Conservation (phyloP, 2,113 vertebrate genomes). For the Symphodus melops region DNA sequence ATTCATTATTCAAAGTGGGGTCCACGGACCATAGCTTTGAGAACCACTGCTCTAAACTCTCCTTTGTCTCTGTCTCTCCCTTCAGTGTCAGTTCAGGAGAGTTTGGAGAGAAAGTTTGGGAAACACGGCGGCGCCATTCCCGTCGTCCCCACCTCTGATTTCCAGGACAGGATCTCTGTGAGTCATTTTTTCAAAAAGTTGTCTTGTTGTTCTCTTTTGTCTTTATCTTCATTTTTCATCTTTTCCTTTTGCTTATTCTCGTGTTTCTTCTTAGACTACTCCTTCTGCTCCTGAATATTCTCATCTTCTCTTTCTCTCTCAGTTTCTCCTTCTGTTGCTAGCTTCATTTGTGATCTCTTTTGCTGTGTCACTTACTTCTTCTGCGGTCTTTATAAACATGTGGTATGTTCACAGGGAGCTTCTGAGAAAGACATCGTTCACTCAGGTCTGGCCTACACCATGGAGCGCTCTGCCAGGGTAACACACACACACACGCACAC, state of each 20-base stretch:
- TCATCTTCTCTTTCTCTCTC: too few species aligned
- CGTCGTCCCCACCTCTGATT: slow-evolving; percentile 92
- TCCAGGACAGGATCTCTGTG: slow-evolving; percentile 93
- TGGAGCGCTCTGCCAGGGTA: slow-evolving; percentile 97
- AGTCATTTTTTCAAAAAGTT: slow-evolving; percentile 60
- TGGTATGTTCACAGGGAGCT: slow-evolving; percentile 85
- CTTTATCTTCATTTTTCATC: neutral
- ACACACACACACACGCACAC: slow-evolving; percentile 31
- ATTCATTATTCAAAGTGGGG: too few species aligned
- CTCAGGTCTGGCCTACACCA: slow-evolving; percentile 96
- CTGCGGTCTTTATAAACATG: neutral
- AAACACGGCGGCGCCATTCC: slow-evolving; percentile 94
- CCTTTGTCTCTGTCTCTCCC: neutral
- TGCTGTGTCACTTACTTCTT: neutral
- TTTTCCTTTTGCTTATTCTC: too few species aligned
- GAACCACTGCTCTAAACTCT: too few species aligned
- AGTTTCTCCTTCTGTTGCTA: too few species aligned
- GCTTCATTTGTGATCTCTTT: too few species aligned
- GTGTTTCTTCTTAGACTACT: too few species aligned
- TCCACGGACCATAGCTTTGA: too few species aligned
- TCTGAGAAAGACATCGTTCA: slow-evolving; percentile 99
- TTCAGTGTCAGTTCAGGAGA: slow-evolving; percentile 97
- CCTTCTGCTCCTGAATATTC: neutral
- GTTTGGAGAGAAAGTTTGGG: slow-evolving; percentile 96
- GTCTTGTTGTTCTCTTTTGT: neutral